phyloP scores from a whole-genome alignment of 2,797 vertebrate genomes.

The Margarornis squamiger region DNA sequence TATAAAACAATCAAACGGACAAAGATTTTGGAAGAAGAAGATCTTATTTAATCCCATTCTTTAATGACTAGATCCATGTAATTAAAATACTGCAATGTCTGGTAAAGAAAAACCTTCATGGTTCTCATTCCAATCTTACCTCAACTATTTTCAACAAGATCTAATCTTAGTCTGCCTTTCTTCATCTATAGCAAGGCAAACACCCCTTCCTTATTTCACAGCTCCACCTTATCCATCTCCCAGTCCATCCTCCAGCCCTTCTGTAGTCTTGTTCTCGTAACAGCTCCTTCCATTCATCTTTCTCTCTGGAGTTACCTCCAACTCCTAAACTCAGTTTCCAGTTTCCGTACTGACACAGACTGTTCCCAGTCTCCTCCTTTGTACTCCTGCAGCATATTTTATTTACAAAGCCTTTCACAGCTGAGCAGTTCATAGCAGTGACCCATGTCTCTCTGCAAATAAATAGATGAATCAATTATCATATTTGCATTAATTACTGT shows the following conservation, averaged over 20 bases:
- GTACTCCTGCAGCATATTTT: neutral
- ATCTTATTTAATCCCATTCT: neutral
- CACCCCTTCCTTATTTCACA: neutral
- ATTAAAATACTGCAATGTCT: neutral
- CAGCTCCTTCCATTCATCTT: neutral
- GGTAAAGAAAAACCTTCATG: neutral
- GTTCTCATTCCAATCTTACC: neutral
- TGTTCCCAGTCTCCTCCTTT: neutral
- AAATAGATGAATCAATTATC: neutral
- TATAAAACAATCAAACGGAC: neutral
- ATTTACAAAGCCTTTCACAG: constrained; percentile 16
- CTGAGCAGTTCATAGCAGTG: neutral
- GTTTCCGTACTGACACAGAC: fast-evolving
- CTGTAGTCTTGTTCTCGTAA: neutral
- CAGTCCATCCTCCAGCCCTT: neutral
- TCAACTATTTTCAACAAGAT: neutral
- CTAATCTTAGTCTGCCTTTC: neutral
- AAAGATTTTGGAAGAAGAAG: neutral
- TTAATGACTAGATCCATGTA: neutral
- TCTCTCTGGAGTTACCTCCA: neutral
- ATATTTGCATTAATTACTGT: constrained; percentile 1
- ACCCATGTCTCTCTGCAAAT: neutral
- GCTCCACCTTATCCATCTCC: neutral
- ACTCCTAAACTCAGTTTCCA: neutral
- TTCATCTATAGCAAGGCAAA: neutral